phyloP scores from a whole-genome alignment of 1,140 invertebrate genomes.

The Dysdera silvatica region DNA sequence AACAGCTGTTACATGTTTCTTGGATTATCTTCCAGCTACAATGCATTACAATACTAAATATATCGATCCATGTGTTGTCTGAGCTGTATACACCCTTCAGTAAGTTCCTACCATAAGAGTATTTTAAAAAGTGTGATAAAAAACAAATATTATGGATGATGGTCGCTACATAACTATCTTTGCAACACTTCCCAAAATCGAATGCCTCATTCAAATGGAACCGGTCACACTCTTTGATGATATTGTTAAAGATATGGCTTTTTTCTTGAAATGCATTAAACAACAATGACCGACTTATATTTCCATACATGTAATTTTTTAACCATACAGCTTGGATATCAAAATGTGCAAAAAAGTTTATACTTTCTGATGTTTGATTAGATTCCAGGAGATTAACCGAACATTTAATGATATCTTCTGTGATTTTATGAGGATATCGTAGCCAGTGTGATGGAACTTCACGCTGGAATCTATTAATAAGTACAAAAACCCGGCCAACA shows the following conservation, averaged over 20 bases:
- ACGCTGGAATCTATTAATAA: conserved; percentile 22
- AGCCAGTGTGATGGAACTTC: conserved; percentile 16
- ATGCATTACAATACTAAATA: too few species aligned
- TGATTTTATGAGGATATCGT: conserved; percentile 14
- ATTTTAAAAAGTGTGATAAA: conserved; percentile 12
- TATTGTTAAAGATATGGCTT: background rate
- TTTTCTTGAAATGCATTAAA: conserved; percentile 1
- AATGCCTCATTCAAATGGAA: background rate
- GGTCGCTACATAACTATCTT: background rate
- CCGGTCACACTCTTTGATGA: conserved; percentile 5
- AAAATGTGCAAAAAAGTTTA: conserved; percentile 10
- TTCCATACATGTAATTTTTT: conserved; percentile 18
- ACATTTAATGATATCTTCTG: conserved; percentile 12
- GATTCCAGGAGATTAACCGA: too few species aligned
- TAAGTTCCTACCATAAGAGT: conserved; percentile 8
- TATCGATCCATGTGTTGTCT: too few species aligned
- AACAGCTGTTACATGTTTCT: too few species aligned
- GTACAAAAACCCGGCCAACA: too few species aligned
- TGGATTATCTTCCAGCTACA: too few species aligned
- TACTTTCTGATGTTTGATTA: too few species aligned
- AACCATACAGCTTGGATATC: conserved; percentile 18
- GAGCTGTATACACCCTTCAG: too few species aligned
- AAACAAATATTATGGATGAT: conserved; percentile 22
- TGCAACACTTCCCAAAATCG: background rate
- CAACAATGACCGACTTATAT: conserved; percentile 12